Conservation (phyloP, 2,113 vertebrate genomes). For the Scomber japonicus region DNA sequence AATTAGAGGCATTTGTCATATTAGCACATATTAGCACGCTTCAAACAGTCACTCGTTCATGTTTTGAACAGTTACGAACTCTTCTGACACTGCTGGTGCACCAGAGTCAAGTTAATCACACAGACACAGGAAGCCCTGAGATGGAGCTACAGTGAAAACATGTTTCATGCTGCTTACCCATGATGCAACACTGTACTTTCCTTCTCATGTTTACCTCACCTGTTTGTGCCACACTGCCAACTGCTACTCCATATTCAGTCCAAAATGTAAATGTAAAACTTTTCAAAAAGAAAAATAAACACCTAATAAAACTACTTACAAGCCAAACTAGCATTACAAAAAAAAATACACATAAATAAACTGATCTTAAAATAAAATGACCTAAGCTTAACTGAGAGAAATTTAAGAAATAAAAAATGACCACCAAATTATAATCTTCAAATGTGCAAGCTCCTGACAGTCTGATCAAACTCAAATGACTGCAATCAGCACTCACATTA, state of each 20-base stretch:
- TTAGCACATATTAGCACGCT: neutral
- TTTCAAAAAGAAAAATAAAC: neutral
- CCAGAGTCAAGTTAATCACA: neutral
- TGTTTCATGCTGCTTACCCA: neutral
- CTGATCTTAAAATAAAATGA: neutral
- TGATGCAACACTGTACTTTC: neutral
- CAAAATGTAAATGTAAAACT: neutral
- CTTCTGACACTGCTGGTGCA: neutral
- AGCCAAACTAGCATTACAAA: conserved; percentile 10
- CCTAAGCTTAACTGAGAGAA: neutral
- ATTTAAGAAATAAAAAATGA: neutral
- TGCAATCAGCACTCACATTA: neutral
- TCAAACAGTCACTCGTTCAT: conserved; percentile 2
- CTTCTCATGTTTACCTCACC: neutral
- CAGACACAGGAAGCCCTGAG: neutral
- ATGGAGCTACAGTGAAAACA: neutral
- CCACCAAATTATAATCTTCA: neutral
- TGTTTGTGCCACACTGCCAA: neutral
- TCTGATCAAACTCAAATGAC: neutral
- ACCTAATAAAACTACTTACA: neutral
- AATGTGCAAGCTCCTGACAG: too few species aligned
- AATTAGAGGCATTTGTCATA: neutral
- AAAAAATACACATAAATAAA: conserved; percentile 19
- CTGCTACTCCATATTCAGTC: neutral
- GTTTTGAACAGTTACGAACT: conserved; percentile 1